Conservation (phyloP, 2,113 vertebrate species). For the Morone chrysops region DNA sequence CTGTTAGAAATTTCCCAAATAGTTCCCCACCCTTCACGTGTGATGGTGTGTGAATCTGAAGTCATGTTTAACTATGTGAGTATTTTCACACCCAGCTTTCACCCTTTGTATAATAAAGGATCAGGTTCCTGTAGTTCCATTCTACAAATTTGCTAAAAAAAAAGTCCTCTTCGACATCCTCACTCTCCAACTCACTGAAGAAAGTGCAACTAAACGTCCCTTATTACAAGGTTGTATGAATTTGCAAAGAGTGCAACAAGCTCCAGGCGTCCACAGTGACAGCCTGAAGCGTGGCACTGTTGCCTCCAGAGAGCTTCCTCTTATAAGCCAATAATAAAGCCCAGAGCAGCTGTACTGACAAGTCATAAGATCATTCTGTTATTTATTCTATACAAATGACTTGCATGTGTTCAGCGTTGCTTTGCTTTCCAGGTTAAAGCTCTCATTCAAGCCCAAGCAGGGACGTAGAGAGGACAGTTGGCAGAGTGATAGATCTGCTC, state of each 20-base stretch:
- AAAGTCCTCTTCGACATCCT: background rate
- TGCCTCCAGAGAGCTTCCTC: conserved; percentile 49
- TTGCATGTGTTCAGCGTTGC: conserved; percentile 75
- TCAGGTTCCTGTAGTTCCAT: background rate
- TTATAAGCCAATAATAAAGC: conserved; percentile 68
- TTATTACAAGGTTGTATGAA: conserved; percentile 11
- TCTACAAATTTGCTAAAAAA: background rate
- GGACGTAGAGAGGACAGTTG: conserved; percentile 61
- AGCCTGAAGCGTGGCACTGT: conserved; percentile 46
- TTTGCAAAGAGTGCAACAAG: conserved; percentile 8
- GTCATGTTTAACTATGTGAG: conserved; percentile 55
- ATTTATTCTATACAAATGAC: conserved; percentile 81
- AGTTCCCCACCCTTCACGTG: conserved; percentile 60
- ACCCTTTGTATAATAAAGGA: conserved; percentile 30
- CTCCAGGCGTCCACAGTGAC: conserved; percentile 50
- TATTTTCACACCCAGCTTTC: conserved; percentile 51
- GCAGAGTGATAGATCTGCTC: conserved; percentile 65
- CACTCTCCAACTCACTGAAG: background rate
- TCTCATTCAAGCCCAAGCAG: conserved; percentile 48
- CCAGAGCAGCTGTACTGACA: conserved; percentile 68
- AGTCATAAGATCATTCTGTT: conserved; percentile 76
- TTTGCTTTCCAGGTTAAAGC: conserved; percentile 73
- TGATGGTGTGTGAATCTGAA: conserved; percentile 66
- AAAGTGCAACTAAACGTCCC: background rate
- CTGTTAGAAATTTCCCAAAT: conserved; percentile 65